A percentile compares a stretch with the other conserved stretches of the same genome.
Conservation (phyloP, 2,797 vertebrate species). For the Anomalospiza imberbis region DNA sequence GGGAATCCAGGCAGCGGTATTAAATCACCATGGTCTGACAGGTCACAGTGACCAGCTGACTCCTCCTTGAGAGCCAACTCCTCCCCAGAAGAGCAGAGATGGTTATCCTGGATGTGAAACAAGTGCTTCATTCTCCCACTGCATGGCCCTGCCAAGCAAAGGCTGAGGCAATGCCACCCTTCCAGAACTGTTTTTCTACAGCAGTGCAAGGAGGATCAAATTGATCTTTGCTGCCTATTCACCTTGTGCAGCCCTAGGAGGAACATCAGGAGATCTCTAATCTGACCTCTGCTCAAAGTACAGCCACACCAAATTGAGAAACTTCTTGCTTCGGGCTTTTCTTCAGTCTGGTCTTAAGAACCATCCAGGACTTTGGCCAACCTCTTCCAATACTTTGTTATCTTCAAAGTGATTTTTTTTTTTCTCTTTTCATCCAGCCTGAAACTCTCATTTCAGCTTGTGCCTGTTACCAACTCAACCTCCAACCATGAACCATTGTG, state of each 20-base stretch:
- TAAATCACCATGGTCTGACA: not conserved
- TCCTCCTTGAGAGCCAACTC: not conserved
- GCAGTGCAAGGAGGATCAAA: not conserved
- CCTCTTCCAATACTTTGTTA: not conserved
- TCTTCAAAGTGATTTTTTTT: not conserved
- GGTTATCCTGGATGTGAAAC: not conserved
- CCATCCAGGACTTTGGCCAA: not conserved
- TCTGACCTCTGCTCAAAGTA: not conserved
- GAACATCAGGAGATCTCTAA: not conserved
- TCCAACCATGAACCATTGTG: fast-evolving
- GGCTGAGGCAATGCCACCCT: not conserved
- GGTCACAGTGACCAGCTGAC: not conserved
- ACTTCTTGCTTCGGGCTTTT: not conserved
- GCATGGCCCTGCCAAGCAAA: not conserved
- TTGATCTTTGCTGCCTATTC: not conserved
- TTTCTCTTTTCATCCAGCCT: not conserved
- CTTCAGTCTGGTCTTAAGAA: not conserved
- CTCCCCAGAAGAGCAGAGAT: not conserved
- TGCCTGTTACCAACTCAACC: no score
- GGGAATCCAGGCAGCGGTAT: not conserved
- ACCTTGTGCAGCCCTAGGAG: not conserved
- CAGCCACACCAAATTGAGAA: not conserved
- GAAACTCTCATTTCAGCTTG: not conserved
- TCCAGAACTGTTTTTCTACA: not conserved
- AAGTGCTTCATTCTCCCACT: not conserved